Evolutionary conservation across 2,113 vertebrate species (phyloP), one percentile per base, ranked within the genome.

Genomic region (Entelurus aequoreus): DNA sequence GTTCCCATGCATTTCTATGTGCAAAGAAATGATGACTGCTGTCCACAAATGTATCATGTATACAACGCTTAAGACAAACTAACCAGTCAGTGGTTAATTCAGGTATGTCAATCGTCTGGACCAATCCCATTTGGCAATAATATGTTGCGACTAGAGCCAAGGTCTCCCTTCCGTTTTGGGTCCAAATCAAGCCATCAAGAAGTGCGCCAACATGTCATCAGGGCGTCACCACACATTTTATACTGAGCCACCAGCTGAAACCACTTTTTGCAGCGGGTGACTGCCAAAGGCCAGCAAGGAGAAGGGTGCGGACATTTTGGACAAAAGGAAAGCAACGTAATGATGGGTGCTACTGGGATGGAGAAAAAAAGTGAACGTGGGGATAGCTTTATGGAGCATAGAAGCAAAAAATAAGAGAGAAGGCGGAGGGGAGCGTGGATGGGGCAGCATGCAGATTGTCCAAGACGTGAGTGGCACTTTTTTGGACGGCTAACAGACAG

Each of bases 391-490:
- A 60, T 35, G 52, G 69, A 63, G 38, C 48, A 54, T 21, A 8
- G 16, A 60, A 44, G 46, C 44, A 65, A 46, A 57, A 57, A 75
- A 74, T 64, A 67, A 69, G 68, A 69, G 66, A 65, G 63, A 69
- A 75, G 66, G 76, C 75, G 76, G 72, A 68, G 60, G 76, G 81
- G 82, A 79, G 77, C 74, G 77, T 28, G 66, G 15, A 56, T 48
- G 80, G 82, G 80, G 82, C 72, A 83, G 79, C 74, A 75, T 84
- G 77, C 75, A 81, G 73, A 84, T 84, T 83, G 83, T 70, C 81
- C 81, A 74, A 75, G 81, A 77, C 81, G 75, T 85, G 84, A 88
- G 68, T 84, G 85, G 78, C 85, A 83, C 80, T 75, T 88, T 87
- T 80, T 85, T 87, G 87, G 87, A 87, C 19, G 54, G 77, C 75